Evolutionary conservation across 2,888 invertebrate genomes (phyloP).

Genomic region (Harpalus rubripes): DNA sequence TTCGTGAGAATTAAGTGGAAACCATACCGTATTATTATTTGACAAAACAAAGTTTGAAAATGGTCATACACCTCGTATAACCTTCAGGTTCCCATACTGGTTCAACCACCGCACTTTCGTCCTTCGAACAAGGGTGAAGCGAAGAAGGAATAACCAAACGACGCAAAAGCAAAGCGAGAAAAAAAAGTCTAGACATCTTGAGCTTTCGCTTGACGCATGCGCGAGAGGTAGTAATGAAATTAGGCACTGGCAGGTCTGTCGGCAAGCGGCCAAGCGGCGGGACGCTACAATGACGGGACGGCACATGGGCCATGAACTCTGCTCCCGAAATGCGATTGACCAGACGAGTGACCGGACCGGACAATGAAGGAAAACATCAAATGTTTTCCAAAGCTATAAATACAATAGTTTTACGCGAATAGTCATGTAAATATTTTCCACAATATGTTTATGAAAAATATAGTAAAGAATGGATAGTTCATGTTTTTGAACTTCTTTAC

Average conservation of each 20-base stretch:
- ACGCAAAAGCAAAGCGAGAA: background rate
- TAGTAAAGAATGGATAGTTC: no score
- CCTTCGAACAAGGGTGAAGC: conserved; percentile 17
- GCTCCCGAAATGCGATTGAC: conserved; percentile 56
- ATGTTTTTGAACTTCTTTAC: no score
- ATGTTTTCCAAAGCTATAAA: conserved; percentile 31
- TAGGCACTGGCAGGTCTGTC: no score
- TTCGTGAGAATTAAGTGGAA: background rate
- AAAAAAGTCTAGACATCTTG: conserved; percentile 11
- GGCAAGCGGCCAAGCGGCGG: no score
- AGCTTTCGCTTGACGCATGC: background rate
- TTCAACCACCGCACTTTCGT: conserved; percentile 32
- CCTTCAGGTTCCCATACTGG: conserved; percentile 14
- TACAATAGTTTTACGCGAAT: conserved; percentile 7
- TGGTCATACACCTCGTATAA: conserved; percentile 37
- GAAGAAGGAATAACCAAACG: conserved; percentile 7
- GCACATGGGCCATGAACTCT: conserved; percentile 49
- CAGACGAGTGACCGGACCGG: conserved; percentile 14
- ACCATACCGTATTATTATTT: background rate
- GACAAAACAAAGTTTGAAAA: conserved; percentile 14
- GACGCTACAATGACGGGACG: no score
- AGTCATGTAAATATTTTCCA: background rate
- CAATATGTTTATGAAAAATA: no score
- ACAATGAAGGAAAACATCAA: background rate
- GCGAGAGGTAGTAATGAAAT: no score